These are phyloP conservation scores for Orestias chungarensis DNA, from an alignment of 2,797 vertebrate species.

Conservation along the genomic window DNA sequence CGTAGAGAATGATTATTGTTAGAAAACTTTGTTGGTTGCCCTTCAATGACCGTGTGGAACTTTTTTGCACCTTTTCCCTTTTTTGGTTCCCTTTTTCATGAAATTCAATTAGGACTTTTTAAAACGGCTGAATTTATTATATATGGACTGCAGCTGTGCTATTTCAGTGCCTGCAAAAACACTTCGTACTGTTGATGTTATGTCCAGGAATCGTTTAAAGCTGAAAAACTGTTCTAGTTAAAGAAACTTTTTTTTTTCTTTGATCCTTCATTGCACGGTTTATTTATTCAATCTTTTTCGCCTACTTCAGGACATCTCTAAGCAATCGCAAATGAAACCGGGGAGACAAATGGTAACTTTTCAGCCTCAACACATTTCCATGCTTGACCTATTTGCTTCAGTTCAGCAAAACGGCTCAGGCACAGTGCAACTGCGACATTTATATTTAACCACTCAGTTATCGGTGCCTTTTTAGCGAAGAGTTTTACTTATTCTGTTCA, in stretches of 20 bases:
- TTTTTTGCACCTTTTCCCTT: slow-evolving; percentile 28
- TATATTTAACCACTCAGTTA: slow-evolving; percentile 70
- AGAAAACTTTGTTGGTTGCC: slow-evolving; percentile 26
- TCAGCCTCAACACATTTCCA: slow-evolving; percentile 66
- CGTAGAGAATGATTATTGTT: slow-evolving; percentile 45
- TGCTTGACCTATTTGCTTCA: slow-evolving; percentile 59
- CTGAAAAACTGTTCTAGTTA: slow-evolving; percentile 31
- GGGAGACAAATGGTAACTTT: slow-evolving; percentile 59
- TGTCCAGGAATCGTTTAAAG: slow-evolving; percentile 30
- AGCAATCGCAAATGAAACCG: slow-evolving; percentile 42
- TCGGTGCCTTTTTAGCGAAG: slow-evolving; percentile 47
- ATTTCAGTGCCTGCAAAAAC: slow-evolving; percentile 47
- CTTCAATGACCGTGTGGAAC: slow-evolving; percentile 32
- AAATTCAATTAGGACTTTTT: slow-evolving; percentile 46
- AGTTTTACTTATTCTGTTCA: slow-evolving; percentile 48
- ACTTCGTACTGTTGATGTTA: slow-evolving; percentile 31
- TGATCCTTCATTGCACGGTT: slow-evolving; percentile 60
- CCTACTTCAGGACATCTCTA: slow-evolving; percentile 23
- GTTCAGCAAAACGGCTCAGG: slow-evolving; percentile 39
- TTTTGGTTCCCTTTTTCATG: slow-evolving; percentile 44
- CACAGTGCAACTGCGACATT: slow-evolving; percentile 70
- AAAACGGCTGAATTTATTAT: slow-evolving; percentile 66
- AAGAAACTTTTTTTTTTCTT: slow-evolving; percentile 29
- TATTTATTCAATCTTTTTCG: slow-evolving; percentile 42
- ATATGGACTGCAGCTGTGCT: slow-evolving; percentile 42